Evolutionary conservation across 2,888 invertebrate species (phyloP).

Genomic region (Colletes collaris): DNA sequence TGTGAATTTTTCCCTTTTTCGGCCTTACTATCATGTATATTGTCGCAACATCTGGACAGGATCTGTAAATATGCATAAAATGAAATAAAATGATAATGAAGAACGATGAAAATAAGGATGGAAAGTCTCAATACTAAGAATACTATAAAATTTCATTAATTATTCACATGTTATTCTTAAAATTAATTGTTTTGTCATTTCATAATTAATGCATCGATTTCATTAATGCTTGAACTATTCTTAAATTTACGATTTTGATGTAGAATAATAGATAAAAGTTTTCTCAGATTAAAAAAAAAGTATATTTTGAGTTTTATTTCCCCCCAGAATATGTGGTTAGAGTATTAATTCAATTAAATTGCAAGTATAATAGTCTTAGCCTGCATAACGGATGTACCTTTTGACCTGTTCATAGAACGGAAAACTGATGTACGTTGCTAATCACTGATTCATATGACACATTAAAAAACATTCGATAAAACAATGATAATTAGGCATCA

Average conservation of each 20-base stretch:
- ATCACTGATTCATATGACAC: neutral
- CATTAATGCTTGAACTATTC: neutral
- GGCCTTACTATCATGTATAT: slow-evolving; percentile 79
- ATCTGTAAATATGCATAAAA: slow-evolving; percentile 65
- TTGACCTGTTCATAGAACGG: slow-evolving; percentile 14
- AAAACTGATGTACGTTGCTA: neutral
- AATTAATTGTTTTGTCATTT: too few species aligned
- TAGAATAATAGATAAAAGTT: too few species aligned
- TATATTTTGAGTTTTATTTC: too few species aligned
- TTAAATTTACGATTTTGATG: too few species aligned
- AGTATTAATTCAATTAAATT: too few species aligned
- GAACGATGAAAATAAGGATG: neutral
- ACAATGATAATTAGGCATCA: too few species aligned
- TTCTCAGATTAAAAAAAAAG: too few species aligned
- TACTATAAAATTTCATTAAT: neutral
- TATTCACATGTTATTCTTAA: neutral
- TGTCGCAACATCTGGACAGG: slow-evolving; percentile 77
- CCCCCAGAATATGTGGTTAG: too few species aligned
- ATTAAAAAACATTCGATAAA: neutral
- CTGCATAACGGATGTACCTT: slow-evolving; percentile 23
- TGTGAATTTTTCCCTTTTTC: slow-evolving; percentile 79
- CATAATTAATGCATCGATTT: neutral
- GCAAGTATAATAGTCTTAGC: neutral
- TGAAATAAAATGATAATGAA: neutral
- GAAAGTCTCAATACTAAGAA: neutral